Evolutionary conservation across 2,888 invertebrate species (phyloP), one percentile per base, ranked within the genome.

Genomic region (Pheosia tremula): DNA sequence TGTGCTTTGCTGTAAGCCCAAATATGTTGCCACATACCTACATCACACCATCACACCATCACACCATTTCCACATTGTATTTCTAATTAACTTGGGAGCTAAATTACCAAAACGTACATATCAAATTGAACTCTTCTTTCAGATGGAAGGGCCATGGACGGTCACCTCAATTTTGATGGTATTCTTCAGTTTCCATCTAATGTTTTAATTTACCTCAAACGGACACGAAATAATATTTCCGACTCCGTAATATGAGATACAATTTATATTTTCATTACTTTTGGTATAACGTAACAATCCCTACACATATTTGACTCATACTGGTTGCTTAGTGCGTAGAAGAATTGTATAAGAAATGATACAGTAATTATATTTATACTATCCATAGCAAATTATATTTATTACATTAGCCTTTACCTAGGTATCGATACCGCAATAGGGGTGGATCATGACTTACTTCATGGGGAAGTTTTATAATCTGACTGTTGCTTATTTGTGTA

Each of bases 351-450:
- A 4, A 55, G 7, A 55, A 39, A 55, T 39, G 2, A 38, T 13
- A 11, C 9, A 39, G 55, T 39, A 39, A 39, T 55, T 53, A 39
- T 55, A 55, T 55, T 13, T 55, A 55, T 55, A 13, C 39, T 4
- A 57, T 70, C 62, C 56, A 68, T 68, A 71, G 71, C 61, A 75
- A 74, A 75, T 65, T 61, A 64, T 75, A 72, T 68, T 57, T 24
- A 24, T 55, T 65, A 62, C 67, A 2, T 59, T 66, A 69, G 59
- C 61, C 50, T 62, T 66, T 66, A 60, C 61, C 59, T 60, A 49
- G 62, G 50, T 62, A 66, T 75, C 59, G 58, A 69, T 68, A 75
- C 69, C 60, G 47, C 59, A 69, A 71, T 62, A 55, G 57, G 63
- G 68, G 74, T 71, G 60, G 64, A 10, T 56, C 49, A 60, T 70